Conservation (phyloP, 2,797 vertebrate species). For the Melanotaenia pygmaea region DNA sequence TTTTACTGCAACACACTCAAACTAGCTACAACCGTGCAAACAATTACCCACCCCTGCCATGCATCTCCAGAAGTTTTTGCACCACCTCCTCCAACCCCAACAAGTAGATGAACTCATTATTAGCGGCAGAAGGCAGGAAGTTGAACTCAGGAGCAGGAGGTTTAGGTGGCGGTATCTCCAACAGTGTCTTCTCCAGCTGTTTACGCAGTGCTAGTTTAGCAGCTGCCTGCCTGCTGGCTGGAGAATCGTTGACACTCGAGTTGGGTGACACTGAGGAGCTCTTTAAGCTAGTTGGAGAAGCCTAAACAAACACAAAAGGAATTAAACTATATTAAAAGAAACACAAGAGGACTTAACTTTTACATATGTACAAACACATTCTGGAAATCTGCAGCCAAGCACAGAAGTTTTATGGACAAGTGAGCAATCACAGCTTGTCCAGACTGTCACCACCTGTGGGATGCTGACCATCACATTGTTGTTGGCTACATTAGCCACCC, state of each 20-base stretch:
- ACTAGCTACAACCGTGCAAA: background rate
- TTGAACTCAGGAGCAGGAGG: slow-evolving; percentile 94
- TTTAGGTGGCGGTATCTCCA: slow-evolving; percentile 97
- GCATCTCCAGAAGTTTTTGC: slow-evolving; percentile 95
- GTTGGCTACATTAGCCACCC: slow-evolving; percentile 93
- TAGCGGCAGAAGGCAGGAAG: slow-evolving; percentile 96
- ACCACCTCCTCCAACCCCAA: slow-evolving; percentile 97
- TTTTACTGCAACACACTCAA: background rate
- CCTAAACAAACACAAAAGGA: slow-evolving; percentile 72
- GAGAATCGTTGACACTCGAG: slow-evolving; percentile 86
- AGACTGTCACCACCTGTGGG: slow-evolving; percentile 85
- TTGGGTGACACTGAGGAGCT: slow-evolving; percentile 83
- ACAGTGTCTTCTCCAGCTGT: slow-evolving; percentile 96
- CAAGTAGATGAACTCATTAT: slow-evolving; percentile 98
- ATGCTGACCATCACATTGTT: slow-evolving; percentile 94
- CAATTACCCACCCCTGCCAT: slow-evolving; percentile 85
- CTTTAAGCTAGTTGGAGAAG: slow-evolving; percentile 90
- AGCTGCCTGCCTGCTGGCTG: slow-evolving; percentile 93
- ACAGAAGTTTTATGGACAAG: background rate
- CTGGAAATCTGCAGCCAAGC: background rate
- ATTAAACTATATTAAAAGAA: background rate
- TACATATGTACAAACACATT: background rate
- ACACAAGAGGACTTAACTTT: background rate
- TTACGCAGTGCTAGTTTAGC: slow-evolving; percentile 96
- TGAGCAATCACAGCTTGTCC: background rate